phyloP scores from a whole-genome alignment of 1,140 invertebrate genomes.

The Berghia stephanieae region DNA sequence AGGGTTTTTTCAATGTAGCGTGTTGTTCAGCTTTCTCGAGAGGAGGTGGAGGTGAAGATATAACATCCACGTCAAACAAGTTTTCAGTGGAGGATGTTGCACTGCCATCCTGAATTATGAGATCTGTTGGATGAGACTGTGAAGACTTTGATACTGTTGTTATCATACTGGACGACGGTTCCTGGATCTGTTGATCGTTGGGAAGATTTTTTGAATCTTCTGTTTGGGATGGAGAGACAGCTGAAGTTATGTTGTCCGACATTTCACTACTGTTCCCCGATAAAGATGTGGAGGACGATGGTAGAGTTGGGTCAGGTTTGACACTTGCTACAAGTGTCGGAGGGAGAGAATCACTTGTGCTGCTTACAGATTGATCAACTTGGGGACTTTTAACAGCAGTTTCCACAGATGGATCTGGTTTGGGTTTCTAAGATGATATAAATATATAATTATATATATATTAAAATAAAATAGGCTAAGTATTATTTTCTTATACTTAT shows the following conservation, averaged over 20 bases:
- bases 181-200: conserved; percentile 12
- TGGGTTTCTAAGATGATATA: too few species aligned
- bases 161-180: conserved; percentile 17
- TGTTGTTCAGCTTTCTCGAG: too few species aligned
- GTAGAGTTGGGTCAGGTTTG: not conserved
- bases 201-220: not conserved
- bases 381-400: conserved; percentile 29
- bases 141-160: too few species aligned
- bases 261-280: not conserved
- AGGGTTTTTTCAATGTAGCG: too few species aligned
- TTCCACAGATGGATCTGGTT: too few species aligned
- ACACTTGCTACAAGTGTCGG: not conserved
- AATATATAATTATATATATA: too few species aligned
- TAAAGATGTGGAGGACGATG: not conserved
- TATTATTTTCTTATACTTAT: too few species aligned
- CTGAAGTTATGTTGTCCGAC: conserved; percentile 22
- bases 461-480: too few species aligned
- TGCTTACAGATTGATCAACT: conserved; percentile 32
- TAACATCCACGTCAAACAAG: conserved; percentile 18
- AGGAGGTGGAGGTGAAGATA: too few species aligned
- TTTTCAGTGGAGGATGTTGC: conserved; percentile 15
- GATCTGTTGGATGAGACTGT: not conserved
- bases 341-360: conserved; percentile 28
- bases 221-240: conserved; percentile 8
- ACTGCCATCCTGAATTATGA: not conserved